Conservation (phyloP, 1,140 invertebrate genomes). For the Ostrea edulis region DNA sequence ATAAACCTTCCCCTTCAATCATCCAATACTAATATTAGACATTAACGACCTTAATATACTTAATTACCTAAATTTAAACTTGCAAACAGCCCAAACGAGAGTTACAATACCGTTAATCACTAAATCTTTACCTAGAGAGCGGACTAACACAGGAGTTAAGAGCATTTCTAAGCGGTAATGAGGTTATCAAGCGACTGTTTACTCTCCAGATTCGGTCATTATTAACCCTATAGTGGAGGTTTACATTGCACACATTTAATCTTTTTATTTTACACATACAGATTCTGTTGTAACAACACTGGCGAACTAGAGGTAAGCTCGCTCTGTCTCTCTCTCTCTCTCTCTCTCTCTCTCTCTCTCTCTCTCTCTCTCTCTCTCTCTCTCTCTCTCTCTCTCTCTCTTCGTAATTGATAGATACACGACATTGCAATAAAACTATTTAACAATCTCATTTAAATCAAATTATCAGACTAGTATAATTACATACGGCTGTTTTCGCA, state of each 20-base stretch:
- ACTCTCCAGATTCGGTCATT: background rate
- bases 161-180: background rate
- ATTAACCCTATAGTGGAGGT: background rate
- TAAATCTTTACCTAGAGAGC: background rate
- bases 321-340: slow-evolving; percentile 25
- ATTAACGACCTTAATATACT: too few species aligned
- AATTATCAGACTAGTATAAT: too few species aligned
- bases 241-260: background rate
- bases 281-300: background rate
- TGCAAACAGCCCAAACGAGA: too few species aligned
- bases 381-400: background rate
- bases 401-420: background rate
- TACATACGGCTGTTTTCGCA: too few species aligned
- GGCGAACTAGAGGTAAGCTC: background rate
- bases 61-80: too few species aligned
- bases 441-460: too few species aligned
- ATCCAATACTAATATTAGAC: too few species aligned
- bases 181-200: background rate
- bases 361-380: background rate
- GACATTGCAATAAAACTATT: too few species aligned
- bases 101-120: background rate
- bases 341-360: slow-evolving; percentile 36
- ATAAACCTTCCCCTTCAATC: too few species aligned
- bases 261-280: slow-evolving; percentile 29
- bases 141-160: background rate